These are phyloP conservation scores for Sebastiscus albofasciatus DNA, from an alignment of 2,797 vertebrate genomes.

Conservation along the genomic window DNA sequence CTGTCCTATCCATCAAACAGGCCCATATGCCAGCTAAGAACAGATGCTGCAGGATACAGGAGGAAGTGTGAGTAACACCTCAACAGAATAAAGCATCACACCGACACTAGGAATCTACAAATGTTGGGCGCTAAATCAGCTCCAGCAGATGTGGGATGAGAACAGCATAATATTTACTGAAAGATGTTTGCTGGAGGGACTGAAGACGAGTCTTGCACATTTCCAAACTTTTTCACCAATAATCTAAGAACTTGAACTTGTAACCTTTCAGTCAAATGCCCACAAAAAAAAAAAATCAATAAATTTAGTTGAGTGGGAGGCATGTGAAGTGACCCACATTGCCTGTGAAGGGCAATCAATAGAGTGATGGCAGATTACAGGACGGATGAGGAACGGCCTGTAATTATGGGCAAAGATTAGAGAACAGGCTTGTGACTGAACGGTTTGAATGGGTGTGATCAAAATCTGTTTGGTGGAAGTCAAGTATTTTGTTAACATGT, in stretches of 20 bases:
- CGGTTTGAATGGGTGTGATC: neutral
- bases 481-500: neutral
- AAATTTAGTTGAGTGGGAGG: conserved; percentile 16
- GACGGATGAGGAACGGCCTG: conserved; percentile 15
- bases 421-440: neutral
- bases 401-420: conserved; percentile 35
- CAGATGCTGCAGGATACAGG: neutral
- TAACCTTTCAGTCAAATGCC: neutral
- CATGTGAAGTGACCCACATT: conserved; percentile 51
- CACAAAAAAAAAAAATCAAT: conserved; percentile 25
- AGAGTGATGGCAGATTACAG: conserved; percentile 45
- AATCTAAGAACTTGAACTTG: neutral
- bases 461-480: neutral
- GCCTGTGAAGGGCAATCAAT: conserved; percentile 56
- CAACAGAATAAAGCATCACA: neutral
- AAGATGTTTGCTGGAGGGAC: neutral
- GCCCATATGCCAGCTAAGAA: conserved; percentile 9
- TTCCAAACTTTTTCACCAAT: neutral
- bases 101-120: neutral
- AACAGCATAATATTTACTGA: neutral
- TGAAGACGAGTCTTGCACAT: neutral
- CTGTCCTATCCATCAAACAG: conserved; percentile 40
- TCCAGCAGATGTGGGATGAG: neutral
- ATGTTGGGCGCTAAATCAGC: neutral
- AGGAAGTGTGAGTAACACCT: conserved; percentile 11